Percentiles rank a stretch among this genome's conserved stretches.
These are phyloP conservation scores for Oncorhynchus nerka DNA, from an alignment of 2,113 vertebrate genomes.

Conservation along the genomic window DNA sequence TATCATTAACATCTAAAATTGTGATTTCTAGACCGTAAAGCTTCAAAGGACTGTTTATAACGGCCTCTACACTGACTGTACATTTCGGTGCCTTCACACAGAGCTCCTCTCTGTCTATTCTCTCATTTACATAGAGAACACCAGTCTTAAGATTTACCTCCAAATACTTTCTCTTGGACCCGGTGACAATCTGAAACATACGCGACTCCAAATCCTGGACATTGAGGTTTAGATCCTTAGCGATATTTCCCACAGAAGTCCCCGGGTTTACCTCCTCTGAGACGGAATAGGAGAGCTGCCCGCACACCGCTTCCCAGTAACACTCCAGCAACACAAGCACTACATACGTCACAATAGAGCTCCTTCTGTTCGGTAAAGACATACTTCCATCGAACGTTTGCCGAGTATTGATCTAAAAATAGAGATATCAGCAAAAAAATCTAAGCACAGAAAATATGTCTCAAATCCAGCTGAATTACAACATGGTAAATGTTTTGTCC, in stretches of 20 bases:
- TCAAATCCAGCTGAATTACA: neutral
- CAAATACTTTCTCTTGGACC: too few relatives aligned
- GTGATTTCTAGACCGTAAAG: conserved; percentile 58
- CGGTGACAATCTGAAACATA: too few relatives aligned
- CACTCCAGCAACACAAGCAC: conserved; percentile 3
- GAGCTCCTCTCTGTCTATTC: too few relatives aligned
- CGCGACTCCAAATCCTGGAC: too few relatives aligned
- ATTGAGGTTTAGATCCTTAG: too few relatives aligned
- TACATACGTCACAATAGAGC: conserved; percentile 1
- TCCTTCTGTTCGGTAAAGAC: neutral
- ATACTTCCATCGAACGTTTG: conserved; percentile 17
- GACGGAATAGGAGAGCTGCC: conserved; percentile 26
- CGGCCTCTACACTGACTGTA: conserved; percentile 51
- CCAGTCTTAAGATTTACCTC: too few relatives aligned
- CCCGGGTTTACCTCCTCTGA: conserved; percentile 33
- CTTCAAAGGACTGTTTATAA: conserved; percentile 59
- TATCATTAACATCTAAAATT: conserved; percentile 64
- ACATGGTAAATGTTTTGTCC: too few relatives aligned
- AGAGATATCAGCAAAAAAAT: neutral
- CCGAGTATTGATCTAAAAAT: too few relatives aligned
- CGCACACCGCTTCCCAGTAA: conserved; percentile 21
- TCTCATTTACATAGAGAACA: too few relatives aligned
- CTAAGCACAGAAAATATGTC: neutral
- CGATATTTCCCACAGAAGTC: conserved; percentile 2
- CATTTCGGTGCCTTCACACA: conserved; percentile 17